Evolutionary conservation across 2,113 vertebrate species (phyloP).

Genomic region (Passer domesticus): DNA sequence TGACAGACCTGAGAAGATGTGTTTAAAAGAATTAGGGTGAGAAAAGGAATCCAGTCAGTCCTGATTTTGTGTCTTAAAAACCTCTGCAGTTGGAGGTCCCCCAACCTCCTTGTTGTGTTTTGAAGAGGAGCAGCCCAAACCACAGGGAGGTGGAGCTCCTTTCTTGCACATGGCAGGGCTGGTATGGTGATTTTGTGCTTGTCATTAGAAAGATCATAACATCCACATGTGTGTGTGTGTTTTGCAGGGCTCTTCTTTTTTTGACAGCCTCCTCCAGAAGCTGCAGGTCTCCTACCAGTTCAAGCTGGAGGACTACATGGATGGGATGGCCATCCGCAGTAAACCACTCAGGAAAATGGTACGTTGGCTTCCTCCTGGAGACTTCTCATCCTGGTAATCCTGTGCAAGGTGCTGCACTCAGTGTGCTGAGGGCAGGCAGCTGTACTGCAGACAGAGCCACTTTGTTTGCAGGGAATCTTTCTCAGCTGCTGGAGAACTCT

Average conservation of each 20-base stretch:
- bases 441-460: not conserved
- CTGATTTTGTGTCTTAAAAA: not conserved
- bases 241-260: conserved; percentile 90
- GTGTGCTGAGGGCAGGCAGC: not conserved
- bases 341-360: conserved; percentile 93
- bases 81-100: not conserved
- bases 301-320: conserved; percentile 95
- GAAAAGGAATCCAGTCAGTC: not conserved
- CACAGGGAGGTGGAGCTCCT: not conserved
- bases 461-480: not conserved
- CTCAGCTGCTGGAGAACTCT: not conserved
- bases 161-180: not conserved
- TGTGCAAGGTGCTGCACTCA: not conserved
- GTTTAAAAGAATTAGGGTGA: not conserved
- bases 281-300: conserved; percentile 94
- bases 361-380: not conserved
- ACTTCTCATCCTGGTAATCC: not conserved
- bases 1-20: not conserved
- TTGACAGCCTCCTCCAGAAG: conserved; percentile 91
- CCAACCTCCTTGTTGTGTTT: not conserved
- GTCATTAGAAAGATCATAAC: not conserved
- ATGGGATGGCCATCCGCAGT: conserved; percentile 91
- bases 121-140: not conserved
- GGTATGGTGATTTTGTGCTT: not conserved
- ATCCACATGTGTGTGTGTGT: not conserved